Percentiles rank a stretch among this genome's conserved stretches.
These are phyloP conservation scores for Bombyx mandarina DNA, from an alignment of 1,140 invertebrate species.

Conservation along the genomic window DNA sequence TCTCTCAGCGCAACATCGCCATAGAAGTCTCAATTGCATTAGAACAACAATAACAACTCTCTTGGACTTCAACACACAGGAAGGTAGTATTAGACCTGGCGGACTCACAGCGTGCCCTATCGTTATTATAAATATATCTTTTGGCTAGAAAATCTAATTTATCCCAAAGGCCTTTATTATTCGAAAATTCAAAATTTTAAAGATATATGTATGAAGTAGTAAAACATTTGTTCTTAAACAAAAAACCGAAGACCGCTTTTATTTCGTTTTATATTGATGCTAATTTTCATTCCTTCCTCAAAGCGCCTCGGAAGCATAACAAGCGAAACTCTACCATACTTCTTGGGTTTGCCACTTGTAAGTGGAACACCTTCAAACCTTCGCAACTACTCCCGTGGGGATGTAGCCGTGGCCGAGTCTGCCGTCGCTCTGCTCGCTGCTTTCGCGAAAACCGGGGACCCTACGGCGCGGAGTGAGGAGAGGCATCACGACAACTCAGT, in stretches of 20 bases:
- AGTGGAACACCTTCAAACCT: slow-evolving; percentile 70
- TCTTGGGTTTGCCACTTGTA: slow-evolving; percentile 89
- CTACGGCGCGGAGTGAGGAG: slow-evolving; percentile 52
- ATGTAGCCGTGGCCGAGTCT: slow-evolving; percentile 81
- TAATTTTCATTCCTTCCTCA: slow-evolving; percentile 11
- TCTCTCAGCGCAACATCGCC: too few species aligned
- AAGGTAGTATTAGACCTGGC: too few species aligned
- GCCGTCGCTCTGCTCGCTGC: slow-evolving; percentile 82
- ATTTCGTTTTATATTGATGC: too few species aligned
- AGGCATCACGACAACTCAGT: slow-evolving; percentile 69
- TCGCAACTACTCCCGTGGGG: slow-evolving; percentile 82
- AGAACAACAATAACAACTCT: too few species aligned
- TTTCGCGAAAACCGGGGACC: slow-evolving; percentile 83
- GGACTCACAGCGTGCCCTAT: too few species aligned
- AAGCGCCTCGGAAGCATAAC: slow-evolving; percentile 84
- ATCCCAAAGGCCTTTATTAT: slow-evolving; percentile 42
- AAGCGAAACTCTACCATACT: slow-evolving; percentile 88
- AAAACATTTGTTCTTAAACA: too few species aligned
- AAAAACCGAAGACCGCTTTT: too few species aligned
- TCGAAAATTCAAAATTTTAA: slow-evolving; percentile 72
- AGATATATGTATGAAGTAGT: too few species aligned
- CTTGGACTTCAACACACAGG: too few species aligned
- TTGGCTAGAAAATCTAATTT: too few species aligned
- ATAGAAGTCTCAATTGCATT: too few species aligned
- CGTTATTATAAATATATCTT: too few species aligned